A percentile compares a stretch with the other conserved stretches of the same genome.
phyloP scores from a whole-genome alignment of 1,140 invertebrate genomes.

The Pissodes strobi region DNA sequence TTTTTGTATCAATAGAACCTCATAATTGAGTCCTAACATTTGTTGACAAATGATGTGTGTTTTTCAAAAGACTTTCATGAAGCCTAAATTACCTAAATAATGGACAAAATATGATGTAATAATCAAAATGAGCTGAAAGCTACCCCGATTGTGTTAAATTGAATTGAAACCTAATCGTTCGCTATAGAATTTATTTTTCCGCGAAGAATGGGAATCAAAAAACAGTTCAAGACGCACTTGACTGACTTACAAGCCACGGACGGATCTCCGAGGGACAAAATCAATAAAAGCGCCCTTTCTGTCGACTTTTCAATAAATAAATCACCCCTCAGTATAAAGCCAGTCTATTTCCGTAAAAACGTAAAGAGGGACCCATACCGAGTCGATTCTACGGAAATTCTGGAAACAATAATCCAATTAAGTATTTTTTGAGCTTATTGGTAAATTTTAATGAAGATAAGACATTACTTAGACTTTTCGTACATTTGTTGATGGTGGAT shows the following conservation, averaged over 20 bases:
- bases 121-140: neutral
- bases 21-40: too few species aligned
- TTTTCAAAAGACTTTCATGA: too few species aligned
- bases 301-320: slow-evolving; percentile 29
- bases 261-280: slow-evolving; percentile 5
- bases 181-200: neutral
- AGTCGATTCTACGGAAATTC: too few species aligned
- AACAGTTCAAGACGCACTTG: neutral
- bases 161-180: neutral
- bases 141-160: neutral
- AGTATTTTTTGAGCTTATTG: too few species aligned
- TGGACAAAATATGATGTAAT: too few species aligned
- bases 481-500: too few species aligned
- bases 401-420: too few species aligned
- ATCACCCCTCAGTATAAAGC: slow-evolving; percentile 14
- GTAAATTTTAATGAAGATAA: too few species aligned
- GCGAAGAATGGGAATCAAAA: neutral
- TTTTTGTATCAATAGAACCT: too few species aligned
- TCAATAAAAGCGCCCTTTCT: slow-evolving; percentile 16
- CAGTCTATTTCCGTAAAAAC: slow-evolving; percentile 2
- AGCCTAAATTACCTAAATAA: too few species aligned
- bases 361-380: neutral
- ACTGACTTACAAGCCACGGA: neutral
- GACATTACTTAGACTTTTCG: too few species aligned
- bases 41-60: too few species aligned